phyloP scores from a whole-genome alignment of 2,797 vertebrate genomes.

The Melanitta fusca region DNA sequence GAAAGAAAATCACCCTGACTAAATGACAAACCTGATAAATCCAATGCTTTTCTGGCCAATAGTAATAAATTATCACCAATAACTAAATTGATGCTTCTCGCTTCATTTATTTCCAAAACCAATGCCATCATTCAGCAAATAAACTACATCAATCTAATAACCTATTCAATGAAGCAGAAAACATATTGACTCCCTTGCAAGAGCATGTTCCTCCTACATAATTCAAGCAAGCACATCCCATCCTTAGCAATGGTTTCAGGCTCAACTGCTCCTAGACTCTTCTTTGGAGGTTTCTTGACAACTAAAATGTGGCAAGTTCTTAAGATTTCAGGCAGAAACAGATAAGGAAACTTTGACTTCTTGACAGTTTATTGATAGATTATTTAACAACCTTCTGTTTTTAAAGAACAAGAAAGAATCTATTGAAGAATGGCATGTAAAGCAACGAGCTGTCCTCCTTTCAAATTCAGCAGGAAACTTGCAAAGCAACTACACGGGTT shows the following conservation, averaged over 20 bases:
- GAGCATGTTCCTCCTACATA: constrained; percentile 73
- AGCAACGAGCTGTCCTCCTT: neutral
- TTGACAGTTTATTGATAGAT: constrained; percentile 64
- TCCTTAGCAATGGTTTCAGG: constrained; percentile 60
- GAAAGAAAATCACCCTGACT: constrained; percentile 79
- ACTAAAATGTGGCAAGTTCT: constrained; percentile 44
- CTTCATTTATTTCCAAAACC: constrained; percentile 84
- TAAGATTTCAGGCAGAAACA: constrained; percentile 42
- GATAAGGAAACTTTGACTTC: constrained; percentile 32
- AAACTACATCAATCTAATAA: constrained; percentile 83
- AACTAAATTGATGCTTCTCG: constrained; percentile 77
- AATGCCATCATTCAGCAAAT: constrained; percentile 79
- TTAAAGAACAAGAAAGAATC: constrained; percentile 41
- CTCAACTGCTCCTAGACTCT: constrained; percentile 10
- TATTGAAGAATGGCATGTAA: neutral
- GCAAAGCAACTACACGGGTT: neutral
- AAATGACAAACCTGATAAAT: constrained; percentile 81
- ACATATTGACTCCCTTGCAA: constrained; percentile 74
- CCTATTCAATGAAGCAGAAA: constrained; percentile 81
- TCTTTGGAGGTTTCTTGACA: constrained; percentile 26
- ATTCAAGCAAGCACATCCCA: constrained; percentile 74
- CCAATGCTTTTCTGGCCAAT: constrained; percentile 82
- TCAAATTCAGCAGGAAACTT: neutral
- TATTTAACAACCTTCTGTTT: constrained; percentile 53
- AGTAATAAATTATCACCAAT: constrained; percentile 84